These are phyloP conservation scores for Stomatorhinus walkeri DNA, from an alignment of 2,797 vertebrate genomes.

Conservation along the genomic window DNA sequence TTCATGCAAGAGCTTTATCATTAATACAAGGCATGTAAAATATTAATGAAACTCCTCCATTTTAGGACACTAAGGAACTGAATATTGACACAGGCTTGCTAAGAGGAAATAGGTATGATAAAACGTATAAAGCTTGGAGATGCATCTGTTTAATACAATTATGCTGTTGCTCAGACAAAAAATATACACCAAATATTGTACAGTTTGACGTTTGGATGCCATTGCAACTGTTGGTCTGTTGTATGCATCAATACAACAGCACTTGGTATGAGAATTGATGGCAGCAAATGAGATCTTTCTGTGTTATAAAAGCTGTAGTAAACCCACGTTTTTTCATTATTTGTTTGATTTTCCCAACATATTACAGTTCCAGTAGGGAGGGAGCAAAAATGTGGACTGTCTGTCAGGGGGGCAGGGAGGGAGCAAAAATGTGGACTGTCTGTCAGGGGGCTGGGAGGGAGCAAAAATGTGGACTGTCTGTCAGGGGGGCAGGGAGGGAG, in stretches of 20 bases:
- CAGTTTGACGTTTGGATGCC: background rate
- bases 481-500: too few relatives aligned
- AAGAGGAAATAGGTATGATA: constrained; percentile 70
- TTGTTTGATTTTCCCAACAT: background rate
- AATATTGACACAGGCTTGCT: constrained; percentile 80
- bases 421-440: background rate
- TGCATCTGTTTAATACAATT: background rate
- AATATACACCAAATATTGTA: constrained; percentile 55
- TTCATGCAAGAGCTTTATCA: constrained; percentile 83
- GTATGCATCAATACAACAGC: background rate
- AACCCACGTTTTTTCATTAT: background rate
- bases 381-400: background rate
- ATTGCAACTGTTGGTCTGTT: background rate
- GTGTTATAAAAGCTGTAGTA: background rate
- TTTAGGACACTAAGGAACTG: constrained; percentile 61
- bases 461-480: background rate
- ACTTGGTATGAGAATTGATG: constrained; percentile 47
- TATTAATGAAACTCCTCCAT: constrained; percentile 82
- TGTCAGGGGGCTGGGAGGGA: background rate
- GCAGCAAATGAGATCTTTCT: background rate
- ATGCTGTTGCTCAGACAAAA: constrained; percentile 46
- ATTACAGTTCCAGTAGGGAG: background rate
- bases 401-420: background rate
- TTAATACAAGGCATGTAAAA: constrained; percentile 84
- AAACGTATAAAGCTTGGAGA: background rate